Percentiles rank a stretch among this genome's conserved stretches.
Conservation (phyloP, 30 jellyfish, hydroid and myxozoan genomes). For the Cassiopea xamachana region DNA sequence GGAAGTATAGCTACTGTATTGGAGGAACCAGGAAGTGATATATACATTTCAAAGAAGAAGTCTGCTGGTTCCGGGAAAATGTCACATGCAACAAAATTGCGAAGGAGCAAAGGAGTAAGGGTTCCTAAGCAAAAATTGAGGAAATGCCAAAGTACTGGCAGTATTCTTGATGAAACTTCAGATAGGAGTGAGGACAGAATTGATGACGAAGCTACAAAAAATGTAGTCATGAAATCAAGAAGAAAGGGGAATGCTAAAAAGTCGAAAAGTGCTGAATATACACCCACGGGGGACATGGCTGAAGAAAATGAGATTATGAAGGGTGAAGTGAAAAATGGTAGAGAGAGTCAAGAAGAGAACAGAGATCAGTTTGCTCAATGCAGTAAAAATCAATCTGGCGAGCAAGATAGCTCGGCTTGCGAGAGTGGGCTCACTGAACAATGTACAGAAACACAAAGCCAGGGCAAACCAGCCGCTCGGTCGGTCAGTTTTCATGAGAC, state of each 20-base stretch:
- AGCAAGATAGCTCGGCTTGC: not conserved
- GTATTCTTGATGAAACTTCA: not conserved
- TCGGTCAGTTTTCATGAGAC: slow-evolving; percentile 58
- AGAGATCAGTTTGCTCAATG: not conserved
- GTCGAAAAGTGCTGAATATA: slow-evolving; percentile 13
- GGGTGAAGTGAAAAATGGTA: not conserved
- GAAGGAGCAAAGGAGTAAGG: not conserved
- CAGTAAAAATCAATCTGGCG: not conserved
- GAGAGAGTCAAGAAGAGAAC: not conserved
- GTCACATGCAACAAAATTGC: not conserved
- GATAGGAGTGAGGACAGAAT: not conserved
- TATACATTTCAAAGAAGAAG: not conserved
- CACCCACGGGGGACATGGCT: not conserved
- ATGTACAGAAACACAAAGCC: not conserved
- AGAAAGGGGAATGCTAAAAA: not conserved
- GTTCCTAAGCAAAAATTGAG: not conserved
- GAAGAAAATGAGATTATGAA: not conserved
- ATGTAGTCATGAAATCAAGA: not conserved
- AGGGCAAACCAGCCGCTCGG: slow-evolving; percentile 2
- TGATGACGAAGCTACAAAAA: not conserved
- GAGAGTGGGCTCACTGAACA: not conserved
- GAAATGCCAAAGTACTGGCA: not conserved
- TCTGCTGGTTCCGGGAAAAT: not conserved
- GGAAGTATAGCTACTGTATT: not conserved
- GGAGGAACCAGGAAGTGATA: not conserved